A percentile compares a stretch with the other conserved stretches of the same genome.
Conservation (phyloP, 2,797 vertebrate species). For the Heteromormyrus szaboi region DNA sequence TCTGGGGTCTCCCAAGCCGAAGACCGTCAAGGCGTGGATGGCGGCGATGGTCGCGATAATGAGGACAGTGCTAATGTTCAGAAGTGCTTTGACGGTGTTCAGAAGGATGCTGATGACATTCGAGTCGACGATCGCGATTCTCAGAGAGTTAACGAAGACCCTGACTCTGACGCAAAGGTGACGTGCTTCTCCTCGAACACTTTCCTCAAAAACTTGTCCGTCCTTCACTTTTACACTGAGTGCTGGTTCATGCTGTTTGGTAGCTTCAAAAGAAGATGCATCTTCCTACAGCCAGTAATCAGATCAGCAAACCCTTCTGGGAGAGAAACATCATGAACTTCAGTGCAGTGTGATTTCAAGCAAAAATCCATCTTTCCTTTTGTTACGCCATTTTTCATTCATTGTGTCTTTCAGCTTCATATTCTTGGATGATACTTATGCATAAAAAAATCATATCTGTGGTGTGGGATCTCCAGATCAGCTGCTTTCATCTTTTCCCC, state of each 20-base stretch:
- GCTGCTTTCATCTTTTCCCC: neutral
- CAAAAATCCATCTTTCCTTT: neutral
- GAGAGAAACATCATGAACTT: conserved; percentile 14
- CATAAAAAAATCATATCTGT: neutral
- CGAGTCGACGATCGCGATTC: conserved; percentile 40
- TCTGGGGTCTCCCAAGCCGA: conserved; percentile 46
- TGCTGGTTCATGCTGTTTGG: conserved; percentile 32
- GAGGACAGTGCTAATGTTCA: conserved; percentile 20
- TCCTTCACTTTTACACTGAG: conserved; percentile 25
- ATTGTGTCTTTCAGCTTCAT: neutral
- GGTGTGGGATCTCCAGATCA: neutral
- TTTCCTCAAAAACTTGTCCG: conserved; percentile 24
- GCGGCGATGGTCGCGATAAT: conserved; percentile 37
- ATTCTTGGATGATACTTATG: neutral
- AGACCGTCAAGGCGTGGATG: conserved; percentile 49
- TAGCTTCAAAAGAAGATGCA: neutral
- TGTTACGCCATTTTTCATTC: neutral
- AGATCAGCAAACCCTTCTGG: neutral
- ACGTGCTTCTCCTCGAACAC: conserved; percentile 35
- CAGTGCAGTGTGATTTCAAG: neutral
- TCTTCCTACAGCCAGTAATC: neutral
- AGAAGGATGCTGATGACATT: conserved; percentile 25
- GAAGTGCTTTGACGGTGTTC: conserved; percentile 23
- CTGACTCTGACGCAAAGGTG: conserved; percentile 51
- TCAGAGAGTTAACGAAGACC: conserved; percentile 31